Base-by-base conservation (phyloP, 2,113 vertebrate species). In the Psilopsiagon aymara region DNA sequence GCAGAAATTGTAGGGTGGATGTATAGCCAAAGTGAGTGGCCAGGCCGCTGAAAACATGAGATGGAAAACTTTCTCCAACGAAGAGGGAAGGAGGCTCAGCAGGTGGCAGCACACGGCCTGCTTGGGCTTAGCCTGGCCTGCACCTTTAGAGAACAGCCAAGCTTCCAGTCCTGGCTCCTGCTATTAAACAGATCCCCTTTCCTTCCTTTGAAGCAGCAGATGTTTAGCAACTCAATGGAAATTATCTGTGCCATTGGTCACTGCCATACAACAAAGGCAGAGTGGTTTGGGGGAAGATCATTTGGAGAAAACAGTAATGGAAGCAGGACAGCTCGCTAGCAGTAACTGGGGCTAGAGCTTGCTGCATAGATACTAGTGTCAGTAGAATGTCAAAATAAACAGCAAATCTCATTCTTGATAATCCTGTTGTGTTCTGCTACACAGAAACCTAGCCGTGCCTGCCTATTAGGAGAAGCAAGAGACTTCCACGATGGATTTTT, bases 101-200 rank as follows among this genome's bases (percentile, higher is more conserved):
- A 96, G 95, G 88, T 81, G 95, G 94, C 96, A 96, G 94, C 77
- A 64, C 90, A 2, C 21, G 17, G 52, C 73, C 95, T 69, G 73
- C 41, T 75, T 59, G 67, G 19, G 23, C 57, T 69, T 6, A 69
- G 39, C 43, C 44, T 25, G 44, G 10, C 47, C 60, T 81, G 51
- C 29, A 28, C 35, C 71, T 57, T 2, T 2, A n/a, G 67, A 37
- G 3, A 28, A 8, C 51, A 55, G 10, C 14, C 64, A 29, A 20
- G 9, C 17, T 59, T 28, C 62, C 33, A 37, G 33, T 21, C 13
- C 11, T 4, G 29, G 39, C 47, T 25, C 9, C 53, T 82, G 59
- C 63, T 44, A 0, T 44, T 46, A 13, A 63, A 46, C 46, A 66
- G 33, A 11, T n/a, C 9, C 24, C 43, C 39, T 69, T 44, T 55